phyloP scores from a whole-genome alignment of 1,140 invertebrate genomes.

The Chelonus insularis region DNA sequence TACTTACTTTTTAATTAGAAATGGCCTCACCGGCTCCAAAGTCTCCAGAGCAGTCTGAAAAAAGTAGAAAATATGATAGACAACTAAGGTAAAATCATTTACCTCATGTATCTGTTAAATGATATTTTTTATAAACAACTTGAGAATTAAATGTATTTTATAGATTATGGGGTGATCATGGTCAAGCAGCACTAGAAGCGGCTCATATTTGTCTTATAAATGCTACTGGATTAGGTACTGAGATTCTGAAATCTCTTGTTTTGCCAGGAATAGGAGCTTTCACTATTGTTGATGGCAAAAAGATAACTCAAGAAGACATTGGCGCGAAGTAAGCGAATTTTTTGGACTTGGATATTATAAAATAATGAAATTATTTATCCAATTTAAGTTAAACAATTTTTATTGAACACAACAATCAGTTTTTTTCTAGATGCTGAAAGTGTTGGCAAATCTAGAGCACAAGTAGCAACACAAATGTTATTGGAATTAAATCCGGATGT shows the following conservation, averaged over 20 bases:
- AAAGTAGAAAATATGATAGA: conserved; percentile 83
- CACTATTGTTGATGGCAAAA: conserved; percentile 91
- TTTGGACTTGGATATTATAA: too few species aligned
- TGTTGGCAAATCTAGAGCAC: conserved; percentile 81
- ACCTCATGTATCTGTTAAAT: conserved; percentile 19
- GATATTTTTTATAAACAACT: too few species aligned
- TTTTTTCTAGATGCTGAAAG: conserved; percentile 85
- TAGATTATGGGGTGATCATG: conserved; percentile 97
- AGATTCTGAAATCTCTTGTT: conserved; percentile 92
- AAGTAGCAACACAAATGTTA: conserved; percentile 79
- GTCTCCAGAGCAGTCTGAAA: conserved; percentile 79
- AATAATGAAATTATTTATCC: too few species aligned
- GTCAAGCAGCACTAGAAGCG: conserved; percentile 84
- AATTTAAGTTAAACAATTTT: too few species aligned
- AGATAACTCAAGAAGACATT: conserved; percentile 85
- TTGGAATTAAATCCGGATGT: conserved; percentile 94
- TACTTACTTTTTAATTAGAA: too few species aligned
- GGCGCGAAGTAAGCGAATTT: conserved; percentile 78
- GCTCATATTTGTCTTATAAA: conserved; percentile 93
- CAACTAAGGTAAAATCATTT: conserved; percentile 71
- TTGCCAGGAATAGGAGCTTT: conserved; percentile 95
- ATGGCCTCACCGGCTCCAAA: conserved; percentile 79
- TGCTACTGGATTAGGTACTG: conserved; percentile 91
- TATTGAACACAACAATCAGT: too few species aligned
- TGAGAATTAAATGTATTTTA: conserved; percentile 31